Conservation (phyloP, 2,113 vertebrate species). For the Struthio camelus region DNA sequence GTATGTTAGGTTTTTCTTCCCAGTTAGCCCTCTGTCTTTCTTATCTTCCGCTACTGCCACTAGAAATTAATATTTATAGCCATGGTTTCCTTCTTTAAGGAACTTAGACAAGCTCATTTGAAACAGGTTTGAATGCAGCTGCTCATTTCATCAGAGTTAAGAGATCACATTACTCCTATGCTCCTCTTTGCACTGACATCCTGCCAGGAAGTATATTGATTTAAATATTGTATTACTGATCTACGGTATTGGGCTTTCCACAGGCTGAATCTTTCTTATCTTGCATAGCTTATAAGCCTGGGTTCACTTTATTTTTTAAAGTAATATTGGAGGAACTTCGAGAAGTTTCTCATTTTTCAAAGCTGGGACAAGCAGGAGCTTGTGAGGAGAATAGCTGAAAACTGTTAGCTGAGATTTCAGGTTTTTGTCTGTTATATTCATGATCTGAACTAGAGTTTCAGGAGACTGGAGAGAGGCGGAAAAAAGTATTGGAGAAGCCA, state of each 20-base stretch:
- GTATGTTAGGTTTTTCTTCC: not conserved
- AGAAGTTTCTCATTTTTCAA: not conserved
- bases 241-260: not conserved
- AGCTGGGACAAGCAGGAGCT: not conserved
- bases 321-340: not conserved
- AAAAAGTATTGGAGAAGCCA: not conserved
- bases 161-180: constrained; percentile 5
- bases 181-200: constrained; percentile 18
- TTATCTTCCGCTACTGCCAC: not conserved
- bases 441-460: not conserved
- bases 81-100: not conserved
- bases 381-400: not conserved
- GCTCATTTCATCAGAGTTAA: not conserved
- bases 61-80: not conserved
- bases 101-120: not conserved
- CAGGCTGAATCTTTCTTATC: not conserved
- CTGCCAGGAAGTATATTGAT: constrained; percentile 39
- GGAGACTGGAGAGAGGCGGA: not conserved
- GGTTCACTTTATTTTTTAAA: not conserved
- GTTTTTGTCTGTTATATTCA: not conserved
- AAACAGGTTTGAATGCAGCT: constrained; percentile 13
- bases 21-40: not conserved
- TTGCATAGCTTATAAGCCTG: constrained; percentile 20
- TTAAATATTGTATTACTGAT: constrained; percentile 58
- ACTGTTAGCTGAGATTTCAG: not conserved